Evolutionary conservation across 2,113 vertebrate species (phyloP).

Genomic region (Casuarius casuarius): DNA sequence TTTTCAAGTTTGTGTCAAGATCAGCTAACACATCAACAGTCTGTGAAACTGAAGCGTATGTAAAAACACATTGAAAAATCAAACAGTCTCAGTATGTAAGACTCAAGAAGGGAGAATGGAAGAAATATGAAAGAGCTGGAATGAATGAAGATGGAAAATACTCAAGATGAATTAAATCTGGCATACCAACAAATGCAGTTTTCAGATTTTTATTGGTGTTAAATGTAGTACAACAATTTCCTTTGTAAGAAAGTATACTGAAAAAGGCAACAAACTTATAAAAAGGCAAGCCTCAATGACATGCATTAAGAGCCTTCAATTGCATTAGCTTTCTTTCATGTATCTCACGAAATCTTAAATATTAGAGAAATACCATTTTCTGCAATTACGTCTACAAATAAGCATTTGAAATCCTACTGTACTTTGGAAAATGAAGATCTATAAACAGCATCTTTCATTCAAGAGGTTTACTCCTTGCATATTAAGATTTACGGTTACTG

Average conservation of each 20-base stretch:
- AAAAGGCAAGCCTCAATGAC: background rate
- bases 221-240: slow-evolving; percentile 10
- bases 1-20: slow-evolving; percentile 58
- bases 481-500: background rate
- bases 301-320: background rate
- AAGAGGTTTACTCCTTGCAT: background rate
- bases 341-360: background rate
- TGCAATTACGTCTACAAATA: background rate
- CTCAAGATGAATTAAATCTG: background rate
- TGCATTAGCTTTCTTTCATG: background rate
- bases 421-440: background rate
- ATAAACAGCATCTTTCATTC: background rate
- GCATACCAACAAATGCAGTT: slow-evolving; percentile 20
- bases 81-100: slow-evolving; percentile 24
- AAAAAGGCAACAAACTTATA: background rate
- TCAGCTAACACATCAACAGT: slow-evolving; percentile 21
- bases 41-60: slow-evolving; percentile 48
- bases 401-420: background rate
- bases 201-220: slow-evolving; percentile 40
- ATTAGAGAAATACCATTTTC: background rate
- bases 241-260: background rate
- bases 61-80: slow-evolving; percentile 52
- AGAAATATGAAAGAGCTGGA: slow-evolving; percentile 29
- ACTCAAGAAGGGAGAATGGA: slow-evolving; percentile 5
- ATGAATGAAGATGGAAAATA: slow-evolving; percentile 56